Conservation (phyloP, 2,888 invertebrate species). For the Lagria hirta region DNA sequence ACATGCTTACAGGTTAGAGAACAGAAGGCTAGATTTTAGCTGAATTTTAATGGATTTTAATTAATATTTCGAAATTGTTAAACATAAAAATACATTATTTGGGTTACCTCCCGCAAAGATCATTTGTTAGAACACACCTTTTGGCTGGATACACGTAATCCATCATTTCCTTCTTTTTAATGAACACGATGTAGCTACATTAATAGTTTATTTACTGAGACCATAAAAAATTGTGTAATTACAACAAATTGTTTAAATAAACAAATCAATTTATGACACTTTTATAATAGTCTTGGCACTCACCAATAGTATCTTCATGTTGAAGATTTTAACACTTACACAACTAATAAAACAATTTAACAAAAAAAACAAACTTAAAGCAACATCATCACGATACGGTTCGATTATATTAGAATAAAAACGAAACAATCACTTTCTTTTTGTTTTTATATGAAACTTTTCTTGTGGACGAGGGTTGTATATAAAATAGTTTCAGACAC, state of each 20-base stretch:
- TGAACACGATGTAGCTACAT: no score
- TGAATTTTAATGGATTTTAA: no score
- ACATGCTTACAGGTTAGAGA: no score
- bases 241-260: background rate
- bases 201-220: no score
- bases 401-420: constrained; percentile 39
- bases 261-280: constrained; percentile 7
- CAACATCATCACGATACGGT: constrained; percentile 37
- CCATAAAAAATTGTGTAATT: no score
- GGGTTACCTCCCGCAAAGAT: no score
- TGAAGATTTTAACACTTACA: constrained; percentile 14
- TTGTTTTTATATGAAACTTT: constrained; percentile 46
- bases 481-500: constrained; percentile 40
- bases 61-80: no score
- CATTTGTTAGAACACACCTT: no score
- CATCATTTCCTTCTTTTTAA: no score
- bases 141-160: no score
- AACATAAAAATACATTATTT: no score
- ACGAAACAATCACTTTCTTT: constrained; percentile 46
- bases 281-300: constrained; percentile 15
- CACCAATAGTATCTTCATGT: constrained; percentile 30
- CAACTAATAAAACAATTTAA: constrained; percentile 9
- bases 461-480: constrained; percentile 43
- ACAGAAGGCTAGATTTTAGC: no score
- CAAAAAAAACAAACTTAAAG: constrained; percentile 24